Evolutionary conservation across 2,797 vertebrate species (phyloP).

Genomic region (Amblyopsis hoosieri): DNA sequence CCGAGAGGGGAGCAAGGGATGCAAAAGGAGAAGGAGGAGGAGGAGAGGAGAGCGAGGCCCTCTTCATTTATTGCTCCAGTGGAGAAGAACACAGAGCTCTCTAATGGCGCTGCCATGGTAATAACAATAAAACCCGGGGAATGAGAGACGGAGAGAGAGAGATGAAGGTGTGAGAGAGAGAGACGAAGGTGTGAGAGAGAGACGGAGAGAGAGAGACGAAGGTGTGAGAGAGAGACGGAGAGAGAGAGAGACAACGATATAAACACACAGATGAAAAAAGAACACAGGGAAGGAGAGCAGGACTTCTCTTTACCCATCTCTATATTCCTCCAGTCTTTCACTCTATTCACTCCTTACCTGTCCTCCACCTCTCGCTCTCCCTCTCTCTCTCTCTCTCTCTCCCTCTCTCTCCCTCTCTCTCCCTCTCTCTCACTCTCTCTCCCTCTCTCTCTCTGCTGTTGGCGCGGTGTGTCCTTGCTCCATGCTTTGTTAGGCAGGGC

Average conservation of each 20-base stretch:
- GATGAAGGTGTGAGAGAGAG: slow-evolving; percentile 45
- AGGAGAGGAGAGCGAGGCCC: slow-evolving; percentile 77
- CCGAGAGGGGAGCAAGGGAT: slow-evolving; percentile 50
- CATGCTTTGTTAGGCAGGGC: slow-evolving; percentile 98
- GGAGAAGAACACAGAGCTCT: slow-evolving; percentile 99
- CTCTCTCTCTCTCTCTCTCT: slow-evolving; percentile 77
- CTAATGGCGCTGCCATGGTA: slow-evolving; percentile 98
- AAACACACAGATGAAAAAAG: background rate
- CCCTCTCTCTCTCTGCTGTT: slow-evolving; percentile 77
- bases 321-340: slow-evolving; percentile 51
- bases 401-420: slow-evolving; percentile 59
- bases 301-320: slow-evolving; percentile 73
- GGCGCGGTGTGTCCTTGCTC: slow-evolving; percentile 97
- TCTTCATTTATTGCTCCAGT: slow-evolving; percentile 99
- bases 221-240: slow-evolving; percentile 51
- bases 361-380: slow-evolving; percentile 59
- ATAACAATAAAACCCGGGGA: slow-evolving; percentile 87
- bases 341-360: background rate
- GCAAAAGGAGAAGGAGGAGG: slow-evolving; percentile 19
- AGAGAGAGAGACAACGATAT: slow-evolving; percentile 44
- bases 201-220: slow-evolving; percentile 51
- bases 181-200: slow-evolving; percentile 36
- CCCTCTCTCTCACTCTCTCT: slow-evolving; percentile 80
- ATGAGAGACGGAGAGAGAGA: slow-evolving; percentile 52
- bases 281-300: slow-evolving; percentile 37